Base-by-base conservation (phyloP, 2,888 invertebrate species). In the Cephus pygmeus region DNA sequence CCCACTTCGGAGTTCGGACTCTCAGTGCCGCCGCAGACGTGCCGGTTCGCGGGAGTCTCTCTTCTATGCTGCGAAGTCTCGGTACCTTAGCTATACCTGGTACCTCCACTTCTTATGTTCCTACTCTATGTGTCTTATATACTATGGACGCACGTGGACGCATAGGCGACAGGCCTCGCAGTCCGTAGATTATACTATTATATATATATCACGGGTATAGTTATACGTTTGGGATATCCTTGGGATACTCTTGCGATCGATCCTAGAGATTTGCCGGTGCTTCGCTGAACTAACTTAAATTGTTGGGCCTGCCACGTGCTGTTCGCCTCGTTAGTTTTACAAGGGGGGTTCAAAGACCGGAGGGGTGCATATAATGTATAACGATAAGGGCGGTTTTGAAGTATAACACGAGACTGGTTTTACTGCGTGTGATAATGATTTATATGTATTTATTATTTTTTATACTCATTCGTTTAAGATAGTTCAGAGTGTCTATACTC, bases 1-100 rank as follows among this genome's bases (percentile, higher is more conserved):
- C 79, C 76, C 76, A 80, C 78, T 77, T 77, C 76, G 76, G 74
- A 31, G 78, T 81, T 78, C 77, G 79, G 23, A 56, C 56, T 56
- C 56, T 56, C 56, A 56, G 56, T 56, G 56, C 56, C 56, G 56
- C 56, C 56, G 56, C 56, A 56, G 56, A 56, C 56, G 56, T 56
- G 56, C 1, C 23, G 56, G 56, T 56, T 56, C 56, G 23, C 23
- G 56, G 56, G 56, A 56, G 56, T 56, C 56, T 56, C 23, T 56
- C 56, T 9, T 56, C 56, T 56, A 56, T 23, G 23, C 56, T 56
- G 15, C 56, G 56, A 56, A 56, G 56, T 23, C 56, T 56, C 9
- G 15, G 56, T 56, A 56, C 23, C 56, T 56, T 56, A 23, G 56
- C 73, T n/a, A 12, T 40, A 34, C 74, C 30, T 74, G 12, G 4